Percentiles rank a stretch among this genome's conserved stretches.
These are phyloP conservation scores for Lanistes nyassanus DNA, from an alignment of 1,140 invertebrate species.

Conservation along the genomic window DNA sequence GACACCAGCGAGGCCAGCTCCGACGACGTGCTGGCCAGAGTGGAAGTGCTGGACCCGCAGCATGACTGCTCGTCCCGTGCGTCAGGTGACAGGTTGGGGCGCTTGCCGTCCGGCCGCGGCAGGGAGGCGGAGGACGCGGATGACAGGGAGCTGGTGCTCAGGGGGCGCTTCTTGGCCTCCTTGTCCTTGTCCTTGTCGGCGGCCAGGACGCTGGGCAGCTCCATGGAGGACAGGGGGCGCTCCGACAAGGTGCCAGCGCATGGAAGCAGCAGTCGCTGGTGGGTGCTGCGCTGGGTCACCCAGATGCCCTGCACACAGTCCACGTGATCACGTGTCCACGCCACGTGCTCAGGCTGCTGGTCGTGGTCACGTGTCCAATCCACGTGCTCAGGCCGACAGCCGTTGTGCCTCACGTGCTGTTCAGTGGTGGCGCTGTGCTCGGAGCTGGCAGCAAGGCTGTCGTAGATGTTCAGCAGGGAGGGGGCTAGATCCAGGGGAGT, in stretches of 20 bases:
- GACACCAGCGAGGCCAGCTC: slow-evolving; percentile 1
- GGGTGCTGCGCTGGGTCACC: slow-evolving; percentile 33
- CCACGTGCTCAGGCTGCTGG: slow-evolving; percentile 16
- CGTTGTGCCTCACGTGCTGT: slow-evolving; percentile 9
- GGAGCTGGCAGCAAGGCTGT: slow-evolving; percentile 64
- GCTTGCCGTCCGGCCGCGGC: slow-evolving; percentile 50
- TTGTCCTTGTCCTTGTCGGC: slow-evolving; percentile 10
- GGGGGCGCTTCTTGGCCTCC: slow-evolving; percentile 70
- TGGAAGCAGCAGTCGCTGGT: slow-evolving; percentile 11
- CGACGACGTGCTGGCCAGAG: slow-evolving; percentile 2
- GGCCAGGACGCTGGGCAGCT: not conserved
- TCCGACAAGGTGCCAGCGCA: not conserved
- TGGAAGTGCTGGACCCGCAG: slow-evolving; percentile 18
- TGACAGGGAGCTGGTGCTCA: slow-evolving; percentile 84
- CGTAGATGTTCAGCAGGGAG: slow-evolving; percentile 76
- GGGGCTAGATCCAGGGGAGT: slow-evolving; percentile 75
- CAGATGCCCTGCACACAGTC: slow-evolving; percentile 11
- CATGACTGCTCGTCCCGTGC: not conserved
- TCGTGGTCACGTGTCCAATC: too few species aligned
- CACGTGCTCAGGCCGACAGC: slow-evolving; percentile 2
- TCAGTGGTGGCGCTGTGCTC: not conserved
- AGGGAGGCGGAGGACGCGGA: slow-evolving; percentile 79
- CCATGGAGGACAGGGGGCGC: slow-evolving; percentile 19
- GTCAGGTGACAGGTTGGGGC: slow-evolving; percentile 39
- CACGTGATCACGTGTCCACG: slow-evolving; percentile 7